Conservation (phyloP, 2,113 vertebrate species). For the Leuciscus idus region DNA sequence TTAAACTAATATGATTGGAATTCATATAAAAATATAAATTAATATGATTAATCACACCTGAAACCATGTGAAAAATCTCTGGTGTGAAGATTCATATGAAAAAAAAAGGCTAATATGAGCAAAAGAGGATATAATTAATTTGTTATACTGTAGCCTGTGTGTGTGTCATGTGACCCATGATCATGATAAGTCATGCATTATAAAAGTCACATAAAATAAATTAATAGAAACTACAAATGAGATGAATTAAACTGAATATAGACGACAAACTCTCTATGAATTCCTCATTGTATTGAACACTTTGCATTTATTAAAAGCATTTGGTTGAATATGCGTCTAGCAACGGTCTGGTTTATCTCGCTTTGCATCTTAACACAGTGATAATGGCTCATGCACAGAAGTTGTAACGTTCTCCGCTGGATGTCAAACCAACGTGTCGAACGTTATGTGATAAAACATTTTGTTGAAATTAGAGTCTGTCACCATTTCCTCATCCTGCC, state of each 20-base stretch:
- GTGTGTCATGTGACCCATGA: background rate
- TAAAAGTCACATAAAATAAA: background rate
- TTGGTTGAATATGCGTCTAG: background rate
- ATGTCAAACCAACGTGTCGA: too few species aligned
- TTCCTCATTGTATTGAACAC: background rate
- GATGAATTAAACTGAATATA: background rate
- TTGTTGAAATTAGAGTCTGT: slow-evolving; percentile 53
- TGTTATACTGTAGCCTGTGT: too few species aligned
- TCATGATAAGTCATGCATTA: background rate
- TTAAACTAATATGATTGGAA: background rate
- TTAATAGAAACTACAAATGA: background rate
- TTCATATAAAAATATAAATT: background rate
- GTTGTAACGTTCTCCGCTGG: background rate
- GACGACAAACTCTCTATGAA: background rate
- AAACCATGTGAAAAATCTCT: background rate
- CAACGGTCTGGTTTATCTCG: background rate
- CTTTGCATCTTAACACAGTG: background rate
- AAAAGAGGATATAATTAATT: too few species aligned
- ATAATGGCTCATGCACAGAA: background rate
- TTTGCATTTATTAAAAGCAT: slow-evolving; percentile 10
- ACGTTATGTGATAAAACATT: slow-evolving; percentile 56
- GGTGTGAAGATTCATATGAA: background rate
- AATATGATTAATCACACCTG: background rate
- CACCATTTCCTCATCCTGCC: background rate
- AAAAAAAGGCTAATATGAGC: background rate